A percentile compares a stretch with the other conserved stretches of the same genome.
Conservation (phyloP, 1,140 invertebrate species). For the Triops cancriformis region DNA sequence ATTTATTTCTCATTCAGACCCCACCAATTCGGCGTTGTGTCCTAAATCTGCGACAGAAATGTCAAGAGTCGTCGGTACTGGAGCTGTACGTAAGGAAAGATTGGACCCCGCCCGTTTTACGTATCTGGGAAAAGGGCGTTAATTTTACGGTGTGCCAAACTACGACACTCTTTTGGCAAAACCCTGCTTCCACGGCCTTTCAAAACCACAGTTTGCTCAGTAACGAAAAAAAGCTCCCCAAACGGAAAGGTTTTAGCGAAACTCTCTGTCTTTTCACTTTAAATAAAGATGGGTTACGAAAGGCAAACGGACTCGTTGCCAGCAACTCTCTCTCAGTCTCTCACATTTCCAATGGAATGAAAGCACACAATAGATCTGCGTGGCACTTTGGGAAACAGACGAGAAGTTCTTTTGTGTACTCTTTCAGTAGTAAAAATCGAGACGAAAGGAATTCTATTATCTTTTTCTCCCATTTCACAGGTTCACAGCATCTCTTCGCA, state of each 20-base stretch:
- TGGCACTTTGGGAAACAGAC: neutral
- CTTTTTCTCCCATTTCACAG: neutral
- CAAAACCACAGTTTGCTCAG: too few species aligned
- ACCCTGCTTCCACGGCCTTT: neutral
- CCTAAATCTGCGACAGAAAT: too few species aligned
- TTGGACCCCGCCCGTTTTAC: neutral
- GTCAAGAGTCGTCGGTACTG: too few species aligned
- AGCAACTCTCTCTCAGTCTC: neutral
- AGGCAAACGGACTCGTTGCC: neutral
- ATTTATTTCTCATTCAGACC: too few species aligned
- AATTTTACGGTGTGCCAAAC: neutral
- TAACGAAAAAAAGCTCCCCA: too few species aligned
- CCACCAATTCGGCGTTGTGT: too few species aligned
- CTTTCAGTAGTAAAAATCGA: neutral
- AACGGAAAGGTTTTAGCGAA: neutral
- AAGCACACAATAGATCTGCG: constrained; percentile 1
- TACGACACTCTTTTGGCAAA: neutral
- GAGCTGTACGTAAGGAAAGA: neutral
- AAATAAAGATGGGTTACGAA: neutral
- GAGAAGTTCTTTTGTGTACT: neutral
- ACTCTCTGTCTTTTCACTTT: neutral
- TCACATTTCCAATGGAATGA: neutral
- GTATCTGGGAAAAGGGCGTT: neutral
- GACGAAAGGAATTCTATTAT: neutral
- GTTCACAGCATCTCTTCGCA: neutral